Conservation (phyloP, 2,113 vertebrate species). For the Nothocercus nigrocapillus region DNA sequence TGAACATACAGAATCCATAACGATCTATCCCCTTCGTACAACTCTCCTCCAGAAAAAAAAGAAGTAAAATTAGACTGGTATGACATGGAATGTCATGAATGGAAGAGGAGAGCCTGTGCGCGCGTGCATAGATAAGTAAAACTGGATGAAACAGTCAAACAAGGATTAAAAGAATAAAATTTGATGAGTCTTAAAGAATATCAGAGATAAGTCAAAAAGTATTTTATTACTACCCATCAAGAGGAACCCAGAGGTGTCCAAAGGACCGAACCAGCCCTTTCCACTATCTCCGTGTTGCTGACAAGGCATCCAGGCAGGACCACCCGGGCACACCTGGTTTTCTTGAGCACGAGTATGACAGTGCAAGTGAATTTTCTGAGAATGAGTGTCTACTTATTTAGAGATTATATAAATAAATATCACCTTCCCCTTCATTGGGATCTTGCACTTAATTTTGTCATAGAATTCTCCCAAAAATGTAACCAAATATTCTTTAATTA, state of each 20-base stretch:
- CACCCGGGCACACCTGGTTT: background rate
- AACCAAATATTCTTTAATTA: background rate
- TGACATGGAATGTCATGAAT: background rate
- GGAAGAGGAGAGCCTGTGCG: rapidly evolving
- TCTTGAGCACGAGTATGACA: background rate
- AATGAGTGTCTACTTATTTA: background rate
- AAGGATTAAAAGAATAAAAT: background rate
- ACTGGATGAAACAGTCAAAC: background rate
- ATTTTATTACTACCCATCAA: background rate
- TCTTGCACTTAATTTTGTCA: background rate
- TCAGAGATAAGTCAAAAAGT: background rate
- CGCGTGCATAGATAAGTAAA: too few species aligned
- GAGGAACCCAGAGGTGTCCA: background rate
- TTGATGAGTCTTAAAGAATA: background rate
- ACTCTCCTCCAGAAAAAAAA: background rate
- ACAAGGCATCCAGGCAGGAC: background rate
- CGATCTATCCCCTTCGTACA: background rate
- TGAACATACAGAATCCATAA: background rate
- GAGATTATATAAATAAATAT: background rate
- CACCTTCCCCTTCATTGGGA: background rate
- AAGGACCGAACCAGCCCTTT: background rate
- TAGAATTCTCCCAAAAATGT: background rate
- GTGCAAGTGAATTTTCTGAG: background rate
- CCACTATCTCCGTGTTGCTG: background rate
- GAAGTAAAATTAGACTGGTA: background rate